Evolutionary conservation across 2,113 vertebrate genomes (phyloP).

Genomic region (Tringa solitaria): DNA sequence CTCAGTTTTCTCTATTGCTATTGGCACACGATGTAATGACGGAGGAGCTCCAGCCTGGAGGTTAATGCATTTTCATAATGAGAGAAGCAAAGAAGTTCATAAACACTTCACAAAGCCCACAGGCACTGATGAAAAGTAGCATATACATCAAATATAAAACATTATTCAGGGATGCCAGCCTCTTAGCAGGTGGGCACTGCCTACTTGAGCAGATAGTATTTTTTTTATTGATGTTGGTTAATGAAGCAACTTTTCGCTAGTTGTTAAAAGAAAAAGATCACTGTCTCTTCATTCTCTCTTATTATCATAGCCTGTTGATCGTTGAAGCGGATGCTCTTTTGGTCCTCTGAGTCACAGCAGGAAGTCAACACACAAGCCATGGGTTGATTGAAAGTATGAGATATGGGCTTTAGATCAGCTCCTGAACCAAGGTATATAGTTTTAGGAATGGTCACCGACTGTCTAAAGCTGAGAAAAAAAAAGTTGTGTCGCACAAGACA

Average conservation of each 20-base stretch:
- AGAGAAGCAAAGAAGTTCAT: background rate
- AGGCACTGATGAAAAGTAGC: constrained; percentile 7
- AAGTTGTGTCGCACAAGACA: background rate
- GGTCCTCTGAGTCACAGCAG: constrained; percentile 20
- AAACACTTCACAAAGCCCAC: constrained; percentile 16
- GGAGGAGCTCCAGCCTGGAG: background rate
- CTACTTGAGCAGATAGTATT: background rate
- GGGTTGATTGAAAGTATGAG: background rate
- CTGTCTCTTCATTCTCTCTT: background rate
- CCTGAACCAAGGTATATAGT: background rate
- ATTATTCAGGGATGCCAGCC: background rate
- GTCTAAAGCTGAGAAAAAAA: background rate
- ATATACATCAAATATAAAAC: background rate
- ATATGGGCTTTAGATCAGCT: background rate
- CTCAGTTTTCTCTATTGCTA: background rate
- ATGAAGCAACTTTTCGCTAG: background rate
- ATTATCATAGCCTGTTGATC: background rate
- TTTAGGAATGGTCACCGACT: background rate
- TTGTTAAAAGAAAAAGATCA: background rate
- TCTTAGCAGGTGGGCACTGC: background rate
- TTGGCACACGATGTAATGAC: background rate
- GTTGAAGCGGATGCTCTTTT: background rate
- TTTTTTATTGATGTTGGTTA: background rate
- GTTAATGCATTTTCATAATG: background rate
- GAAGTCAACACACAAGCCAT: background rate